phyloP scores from a whole-genome alignment of 2,888 invertebrate genomes.

The Norana najaformis region DNA sequence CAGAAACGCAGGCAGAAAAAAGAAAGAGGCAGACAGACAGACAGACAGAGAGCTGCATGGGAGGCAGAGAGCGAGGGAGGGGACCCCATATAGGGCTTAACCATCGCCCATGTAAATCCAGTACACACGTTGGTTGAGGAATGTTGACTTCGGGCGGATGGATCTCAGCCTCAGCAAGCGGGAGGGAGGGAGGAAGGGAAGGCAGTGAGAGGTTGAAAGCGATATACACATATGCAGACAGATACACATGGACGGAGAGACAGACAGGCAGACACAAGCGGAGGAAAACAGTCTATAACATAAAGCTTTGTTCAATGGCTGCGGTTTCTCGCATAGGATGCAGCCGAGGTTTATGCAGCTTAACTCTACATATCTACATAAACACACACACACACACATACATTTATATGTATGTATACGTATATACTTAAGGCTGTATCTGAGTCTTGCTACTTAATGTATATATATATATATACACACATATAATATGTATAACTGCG shows the following conservation, averaged over 20 bases:
- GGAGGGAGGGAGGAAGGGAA: neutral
- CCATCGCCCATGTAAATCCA: neutral
- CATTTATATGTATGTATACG: too few relatives aligned
- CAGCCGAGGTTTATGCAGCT: neutral
- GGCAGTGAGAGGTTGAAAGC: too few relatives aligned
- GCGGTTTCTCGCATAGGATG: too few relatives aligned
- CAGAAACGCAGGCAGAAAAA: too few relatives aligned
- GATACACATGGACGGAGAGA: neutral
- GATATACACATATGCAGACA: neutral
- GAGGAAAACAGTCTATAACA: too few relatives aligned
- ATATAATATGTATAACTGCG: too few relatives aligned
- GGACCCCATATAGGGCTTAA: neutral
- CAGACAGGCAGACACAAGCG: neutral
- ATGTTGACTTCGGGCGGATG: constrained; percentile 6
- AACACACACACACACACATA: neutral
- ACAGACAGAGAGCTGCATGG: too few relatives aligned
- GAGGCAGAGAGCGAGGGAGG: neutral
- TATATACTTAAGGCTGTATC: neutral
- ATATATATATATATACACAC: too few relatives aligned
- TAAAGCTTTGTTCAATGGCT: neutral
- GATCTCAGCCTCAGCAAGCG: neutral
- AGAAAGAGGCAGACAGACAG: neutral
- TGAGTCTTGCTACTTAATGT: too few relatives aligned
- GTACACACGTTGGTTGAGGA: neutral
- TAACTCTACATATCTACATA: neutral